Base-by-base conservation (phyloP, 2,888 invertebrate genomes). In the Nebria brevicollis region DNA sequence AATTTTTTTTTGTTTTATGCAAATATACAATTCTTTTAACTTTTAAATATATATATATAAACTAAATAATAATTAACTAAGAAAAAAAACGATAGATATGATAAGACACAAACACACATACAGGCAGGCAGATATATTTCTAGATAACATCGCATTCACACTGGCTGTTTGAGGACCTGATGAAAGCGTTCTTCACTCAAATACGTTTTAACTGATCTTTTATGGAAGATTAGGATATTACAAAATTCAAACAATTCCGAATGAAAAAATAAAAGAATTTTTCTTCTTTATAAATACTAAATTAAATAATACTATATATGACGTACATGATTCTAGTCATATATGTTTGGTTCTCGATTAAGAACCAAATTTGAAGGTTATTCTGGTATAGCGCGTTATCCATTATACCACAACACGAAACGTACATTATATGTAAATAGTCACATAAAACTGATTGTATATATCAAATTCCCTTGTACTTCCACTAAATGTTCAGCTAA, bases 11-110 rank as follows among this genome's bases (percentile, higher is more conserved):
- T n/a, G n/a, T n/a, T n/a, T 41, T 73, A 78, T 73, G 34, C 64
- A 79, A 79, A 79, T 74, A 79, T 73, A 42, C 74, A 66, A 64
- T 74, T 66, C 41, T 72, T 77, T 77, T 54, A 77, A 77, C 70
- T 13, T 66, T 42, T 68, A 54, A 54, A 54, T 54, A 54, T 54
- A 54, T 54, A 54, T n/a, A 20, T 20, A 20, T 20, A 20, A 54
- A 54, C 54, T 54, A 54, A 54, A 54, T 54, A 54, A 54, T 54
- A 54, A 54, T 54, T 54, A 54, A 54, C 54, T 11, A 54, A 54
- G 8, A 11, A 54, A 13, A 54, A 54, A 54, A 54, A 54, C 54
- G 54, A 54, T 54, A 54, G 54, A 54, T 13, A 54, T 54, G 54
- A 54, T 2, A 34, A 34, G 34, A 34, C 34, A 34, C 34, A 34